A percentile compares a stretch with the other conserved stretches of the same genome.
Evolutionary conservation across 2,797 vertebrate genomes (phyloP).

Genomic region (Chiroxiphia lanceolata): DNA sequence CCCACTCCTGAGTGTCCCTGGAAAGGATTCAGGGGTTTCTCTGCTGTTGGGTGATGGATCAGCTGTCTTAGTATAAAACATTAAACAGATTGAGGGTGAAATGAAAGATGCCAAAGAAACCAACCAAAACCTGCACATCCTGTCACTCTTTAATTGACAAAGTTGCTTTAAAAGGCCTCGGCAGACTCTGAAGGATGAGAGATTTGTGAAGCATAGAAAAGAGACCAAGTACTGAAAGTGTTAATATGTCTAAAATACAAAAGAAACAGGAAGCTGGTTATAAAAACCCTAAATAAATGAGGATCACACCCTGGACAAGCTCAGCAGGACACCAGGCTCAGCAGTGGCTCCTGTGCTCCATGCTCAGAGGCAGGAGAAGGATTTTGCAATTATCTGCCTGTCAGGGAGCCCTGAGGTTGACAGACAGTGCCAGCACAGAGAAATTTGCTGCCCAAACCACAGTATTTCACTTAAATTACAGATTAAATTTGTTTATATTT

Average conservation of each 20-base stretch:
- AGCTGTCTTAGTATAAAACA: not conserved
- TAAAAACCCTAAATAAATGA: not conserved
- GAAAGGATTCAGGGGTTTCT: not conserved
- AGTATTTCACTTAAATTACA: not conserved
- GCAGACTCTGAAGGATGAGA: not conserved
- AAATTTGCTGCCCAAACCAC: not conserved
- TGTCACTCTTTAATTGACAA: not conserved
- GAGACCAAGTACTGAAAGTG: not conserved
- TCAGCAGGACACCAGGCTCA: not conserved
- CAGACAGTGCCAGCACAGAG: not conserved
- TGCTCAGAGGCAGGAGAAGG: not conserved
- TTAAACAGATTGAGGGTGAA: not conserved
- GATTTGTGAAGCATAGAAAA: not conserved
- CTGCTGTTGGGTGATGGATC: not conserved
- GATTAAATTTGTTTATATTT: not conserved
- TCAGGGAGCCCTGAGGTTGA: not conserved
- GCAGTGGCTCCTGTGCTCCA: not conserved
- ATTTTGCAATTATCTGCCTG: not conserved
- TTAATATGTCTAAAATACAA: not conserved
- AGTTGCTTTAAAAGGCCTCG: not conserved
- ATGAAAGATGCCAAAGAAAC: not conserved
- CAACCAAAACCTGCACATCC: accelerated
- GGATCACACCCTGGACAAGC: not conserved
- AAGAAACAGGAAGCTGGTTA: not conserved
- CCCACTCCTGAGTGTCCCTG: not conserved